Evolutionary conservation across 2,113 vertebrate genomes (phyloP).

Genomic region (Melanerpes aurifrons): DNA sequence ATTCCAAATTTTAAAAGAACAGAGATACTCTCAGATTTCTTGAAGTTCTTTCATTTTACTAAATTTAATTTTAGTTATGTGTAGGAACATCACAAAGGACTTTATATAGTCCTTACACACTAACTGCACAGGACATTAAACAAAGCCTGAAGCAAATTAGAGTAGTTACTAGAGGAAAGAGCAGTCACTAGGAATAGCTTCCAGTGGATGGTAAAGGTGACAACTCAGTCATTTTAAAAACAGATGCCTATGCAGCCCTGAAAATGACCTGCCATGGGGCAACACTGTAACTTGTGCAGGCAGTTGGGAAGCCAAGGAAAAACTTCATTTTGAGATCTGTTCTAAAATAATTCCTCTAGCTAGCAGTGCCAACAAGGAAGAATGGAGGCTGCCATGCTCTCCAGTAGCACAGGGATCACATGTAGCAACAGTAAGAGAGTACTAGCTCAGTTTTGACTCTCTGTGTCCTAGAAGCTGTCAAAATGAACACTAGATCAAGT

Average conservation of each 20-base stretch:
- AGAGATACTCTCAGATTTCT: accelerated
- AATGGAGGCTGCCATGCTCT: neutral
- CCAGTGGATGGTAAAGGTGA: neutral
- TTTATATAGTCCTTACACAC: neutral
- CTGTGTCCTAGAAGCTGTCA: neutral
- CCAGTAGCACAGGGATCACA: neutral
- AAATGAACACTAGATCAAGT: neutral
- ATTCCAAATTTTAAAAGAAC: neutral
- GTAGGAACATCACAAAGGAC: neutral
- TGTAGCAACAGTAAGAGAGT: neutral
- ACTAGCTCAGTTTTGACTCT: neutral
- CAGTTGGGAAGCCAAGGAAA: neutral
- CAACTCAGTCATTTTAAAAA: neutral
- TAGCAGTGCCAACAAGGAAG: neutral
- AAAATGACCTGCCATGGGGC: neutral
- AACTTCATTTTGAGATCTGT: neutral
- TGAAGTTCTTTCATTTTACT: neutral
- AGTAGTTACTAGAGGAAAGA: neutral
- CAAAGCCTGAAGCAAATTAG: neutral
- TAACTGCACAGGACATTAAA: neutral
- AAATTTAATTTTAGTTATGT: neutral
- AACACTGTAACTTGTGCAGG: neutral
- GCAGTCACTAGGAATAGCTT: neutral
- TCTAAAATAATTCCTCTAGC: neutral
- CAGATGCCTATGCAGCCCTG: neutral